Evolutionary conservation across 1,140 invertebrate genomes (phyloP), one percentile per base, ranked within the genome.

Genomic region (Dufourea novaeangliae): DNA sequence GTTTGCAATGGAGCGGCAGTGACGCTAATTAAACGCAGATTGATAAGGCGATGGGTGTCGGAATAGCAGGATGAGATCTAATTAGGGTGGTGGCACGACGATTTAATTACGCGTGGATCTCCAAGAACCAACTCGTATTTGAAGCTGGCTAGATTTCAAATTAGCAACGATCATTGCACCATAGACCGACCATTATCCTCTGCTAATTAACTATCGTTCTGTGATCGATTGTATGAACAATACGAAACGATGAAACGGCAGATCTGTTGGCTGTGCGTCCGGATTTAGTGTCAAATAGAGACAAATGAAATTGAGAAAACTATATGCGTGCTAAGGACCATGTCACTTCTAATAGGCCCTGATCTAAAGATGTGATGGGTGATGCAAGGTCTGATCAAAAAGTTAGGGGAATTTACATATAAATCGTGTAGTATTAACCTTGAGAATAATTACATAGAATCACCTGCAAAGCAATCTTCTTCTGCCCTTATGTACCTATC

Each of bases 1-100:
- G 44, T 71, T 77, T 62, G 5, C 57, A 20, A 59, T 27, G 44
- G 34, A 14, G 8, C n/a, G 22, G 4, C 56, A 57, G 39, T 37
- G 69, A 72, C 39, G 68, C 59, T 78, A 62, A 72, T 78, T 64
- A 57, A 71, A 78, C 64, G 68, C 76, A 73, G 61, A 78, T 73
- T 73, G 69, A 78, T 73, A 64, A 78, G 46, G 8, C 50, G 50
- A 54, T 39, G 46, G 29, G 29, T 57, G 27, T 78, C 44, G 61
- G 27, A 73, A 64, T 66, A 41, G 44, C 67, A 29, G 46, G 39
- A 41, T 25, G 39, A 66, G 52, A 73, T 64, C 39, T 27, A 78
- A 78, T 78, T 78, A 78, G 37, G 17, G 50, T n/a, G 39, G 29
- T 61, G 67, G 41, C 32, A 14, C 17, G 17, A 11, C 20, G 34